Conservation (phyloP, 2,113 vertebrate species). For the Pungitius pungitius region DNA sequence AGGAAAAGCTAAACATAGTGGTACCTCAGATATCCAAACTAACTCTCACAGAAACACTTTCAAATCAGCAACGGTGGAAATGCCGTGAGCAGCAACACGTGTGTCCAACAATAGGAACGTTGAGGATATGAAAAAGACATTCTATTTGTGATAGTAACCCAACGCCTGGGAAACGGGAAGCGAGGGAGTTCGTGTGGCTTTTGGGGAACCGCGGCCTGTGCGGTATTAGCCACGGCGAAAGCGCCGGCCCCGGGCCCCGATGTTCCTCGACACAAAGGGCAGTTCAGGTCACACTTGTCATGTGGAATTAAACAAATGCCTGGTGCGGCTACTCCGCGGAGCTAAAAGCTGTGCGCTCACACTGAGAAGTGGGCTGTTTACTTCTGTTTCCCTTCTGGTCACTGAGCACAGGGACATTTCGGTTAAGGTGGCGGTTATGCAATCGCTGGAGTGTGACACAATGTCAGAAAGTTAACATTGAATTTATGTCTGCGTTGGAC, state of each 20-base stretch:
- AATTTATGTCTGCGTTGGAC: constrained; percentile 13
- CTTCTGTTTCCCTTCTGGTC: constrained; percentile 66
- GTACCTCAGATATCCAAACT: neutral
- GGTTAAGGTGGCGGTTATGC: constrained; percentile 56
- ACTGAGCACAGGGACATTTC: constrained; percentile 52
- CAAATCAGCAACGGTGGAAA: constrained; percentile 40
- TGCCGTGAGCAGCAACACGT: constrained; percentile 53
- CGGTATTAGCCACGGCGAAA: constrained; percentile 15
- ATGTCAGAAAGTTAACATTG: constrained; percentile 51
- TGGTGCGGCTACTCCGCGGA: constrained; percentile 15
- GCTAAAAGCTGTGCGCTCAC: constrained; percentile 24
- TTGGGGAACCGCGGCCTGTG: constrained; percentile 27
- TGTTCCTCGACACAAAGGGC: constrained; percentile 74
- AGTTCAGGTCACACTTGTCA: constrained; percentile 63
- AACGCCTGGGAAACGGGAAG: constrained; percentile 55
- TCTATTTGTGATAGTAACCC: constrained; percentile 11
- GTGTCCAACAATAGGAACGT: constrained; percentile 38
- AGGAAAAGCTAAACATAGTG: constrained; percentile 23
- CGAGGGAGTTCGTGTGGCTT: constrained; percentile 20
- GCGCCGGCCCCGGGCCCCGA: neutral
- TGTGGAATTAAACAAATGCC: constrained; percentile 53
- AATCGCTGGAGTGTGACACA: constrained; percentile 48
- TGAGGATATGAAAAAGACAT: constrained; percentile 62
- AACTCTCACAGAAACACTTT: neutral
- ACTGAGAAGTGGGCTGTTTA: constrained; percentile 41